Percentiles rank a stretch among this genome's conserved stretches.
phyloP scores from a whole-genome alignment of 2,113 vertebrate species.

The Seriola aureovittata region DNA sequence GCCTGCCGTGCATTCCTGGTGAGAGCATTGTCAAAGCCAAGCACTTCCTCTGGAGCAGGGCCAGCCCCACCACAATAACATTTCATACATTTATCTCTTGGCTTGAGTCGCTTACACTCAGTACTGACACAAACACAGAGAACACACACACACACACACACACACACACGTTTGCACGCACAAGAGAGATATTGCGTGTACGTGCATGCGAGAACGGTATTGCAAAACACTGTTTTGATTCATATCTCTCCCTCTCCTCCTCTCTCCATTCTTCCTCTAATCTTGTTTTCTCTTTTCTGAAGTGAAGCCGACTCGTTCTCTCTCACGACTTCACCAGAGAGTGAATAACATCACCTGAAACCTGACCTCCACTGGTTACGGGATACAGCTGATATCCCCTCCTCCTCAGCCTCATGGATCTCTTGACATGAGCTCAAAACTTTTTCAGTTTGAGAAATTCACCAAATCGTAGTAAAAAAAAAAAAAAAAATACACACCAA shows the following conservation, averaged over 20 bases:
- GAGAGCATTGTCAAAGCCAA: slow-evolving; percentile 87
- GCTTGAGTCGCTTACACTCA: slow-evolving; percentile 50
- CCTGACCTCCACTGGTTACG: slow-evolving; percentile 31
- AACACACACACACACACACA: neutral
- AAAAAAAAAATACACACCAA: neutral
- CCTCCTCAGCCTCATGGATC: neutral
- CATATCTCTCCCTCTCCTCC: slow-evolving; percentile 33
- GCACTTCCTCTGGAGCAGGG: slow-evolving; percentile 83
- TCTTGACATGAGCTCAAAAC: neutral
- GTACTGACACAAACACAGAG: slow-evolving; percentile 66
- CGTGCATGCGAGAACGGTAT: slow-evolving; percentile 23
- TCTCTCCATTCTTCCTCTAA: slow-evolving; percentile 21
- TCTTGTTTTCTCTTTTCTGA: slow-evolving; percentile 39
- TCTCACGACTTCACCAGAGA: slow-evolving; percentile 9
- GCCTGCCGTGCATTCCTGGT: slow-evolving; percentile 85
- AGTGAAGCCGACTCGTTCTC: neutral
- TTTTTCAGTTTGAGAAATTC: neutral
- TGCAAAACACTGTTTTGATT: slow-evolving; percentile 68
- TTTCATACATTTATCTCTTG: slow-evolving; percentile 81
- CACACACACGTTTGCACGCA: slow-evolving; percentile 10
- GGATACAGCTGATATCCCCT: neutral
- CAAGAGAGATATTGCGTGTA: neutral
- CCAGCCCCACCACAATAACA: slow-evolving; percentile 82
- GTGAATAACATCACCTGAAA: slow-evolving; percentile 14
- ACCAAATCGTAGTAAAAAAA: neutral